Evolutionary conservation across 2,888 invertebrate genomes (phyloP).

Genomic region (Tuta absoluta): DNA sequence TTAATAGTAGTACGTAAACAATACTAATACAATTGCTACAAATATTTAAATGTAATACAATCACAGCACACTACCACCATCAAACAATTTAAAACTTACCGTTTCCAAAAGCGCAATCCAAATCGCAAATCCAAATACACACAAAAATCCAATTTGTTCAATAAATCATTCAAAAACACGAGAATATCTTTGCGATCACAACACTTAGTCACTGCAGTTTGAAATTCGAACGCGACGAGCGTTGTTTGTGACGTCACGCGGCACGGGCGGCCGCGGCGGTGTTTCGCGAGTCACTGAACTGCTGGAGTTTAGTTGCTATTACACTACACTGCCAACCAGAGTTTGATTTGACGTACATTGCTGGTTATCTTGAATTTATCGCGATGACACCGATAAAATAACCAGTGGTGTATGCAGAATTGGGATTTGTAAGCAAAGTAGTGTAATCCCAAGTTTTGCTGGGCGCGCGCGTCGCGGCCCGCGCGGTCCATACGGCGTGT

Average conservation of each 20-base stretch:
- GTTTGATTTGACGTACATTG: too few relatives aligned
- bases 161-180: conserved; percentile 29
- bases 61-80: conserved; percentile 1
- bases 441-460: too few relatives aligned
- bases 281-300: conserved; percentile 75
- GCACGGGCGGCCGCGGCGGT: conserved; percentile 54
- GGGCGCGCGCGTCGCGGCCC: conserved; percentile 53
- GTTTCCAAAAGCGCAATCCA: conserved; percentile 78
- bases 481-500: conserved; percentile 58
- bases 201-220: conserved; percentile 73
- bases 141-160: conserved; percentile 42
- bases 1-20: background rate
- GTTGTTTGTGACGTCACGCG: conserved; percentile 42
- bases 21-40: background rate
- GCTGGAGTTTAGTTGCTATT: too few relatives aligned
- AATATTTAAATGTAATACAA: background rate
- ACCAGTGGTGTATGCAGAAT: too few relatives aligned
- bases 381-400: too few relatives aligned
- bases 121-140: conserved; percentile 64
- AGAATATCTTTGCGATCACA: conserved; percentile 36
- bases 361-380: too few relatives aligned
- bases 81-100: conserved; percentile 52
- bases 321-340: too few relatives aligned
- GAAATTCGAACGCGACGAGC: conserved; percentile 54
- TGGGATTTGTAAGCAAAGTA: too few relatives aligned